Base-by-base conservation (phyloP, 2,888 invertebrate species). In the Phanerotoma sp. region DNA sequence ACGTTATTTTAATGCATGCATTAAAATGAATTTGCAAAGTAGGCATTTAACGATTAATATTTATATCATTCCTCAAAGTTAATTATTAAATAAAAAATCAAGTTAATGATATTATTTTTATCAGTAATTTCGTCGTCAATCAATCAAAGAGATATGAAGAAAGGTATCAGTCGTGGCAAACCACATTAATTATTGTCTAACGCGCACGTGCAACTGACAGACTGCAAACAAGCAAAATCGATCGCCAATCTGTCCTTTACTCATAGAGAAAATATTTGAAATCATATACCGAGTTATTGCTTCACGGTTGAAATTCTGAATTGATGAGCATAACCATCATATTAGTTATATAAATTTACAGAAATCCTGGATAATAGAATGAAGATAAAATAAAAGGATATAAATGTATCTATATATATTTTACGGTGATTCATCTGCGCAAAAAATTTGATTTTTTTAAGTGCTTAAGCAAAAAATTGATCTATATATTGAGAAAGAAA, bases 161-260 rank as follows among this genome's bases (percentile, higher is more conserved):
- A 18, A 9, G 16, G 20, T 18, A 18, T 38, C 5, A 10, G 20
- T 20, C 18, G 11, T 20, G 32, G 7, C 21, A 47, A 52, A 44
- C 51, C 49, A 48, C 56, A 60, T 63, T 65, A 65, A 67, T 67
- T 67, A 63, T 55, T 51, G 52, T 56, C 51, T 54, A 42, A 50
- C 37, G 53, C 47, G 57, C 62, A 60, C 62, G 60, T 60, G 58
- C 62, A 52, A 55, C 55, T 42, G 57, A 59, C 53, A 32, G 49
- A 53, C 51, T 54, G 45, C 51, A 44, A 59, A 55, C 50, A 46
- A 38, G 42, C 53, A 41, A 57, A 58, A 57, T 57, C 50, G 47
- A 47, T 47, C 15, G 21, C 20, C 38, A 38, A 38, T 38, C 18
- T 20, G 20, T 38, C 21, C n/a, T 40, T 20, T 40, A 5, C 20